Evolutionary conservation across 2,113 vertebrate genomes (phyloP).

Genomic region (Calyptomena viridis): DNA sequence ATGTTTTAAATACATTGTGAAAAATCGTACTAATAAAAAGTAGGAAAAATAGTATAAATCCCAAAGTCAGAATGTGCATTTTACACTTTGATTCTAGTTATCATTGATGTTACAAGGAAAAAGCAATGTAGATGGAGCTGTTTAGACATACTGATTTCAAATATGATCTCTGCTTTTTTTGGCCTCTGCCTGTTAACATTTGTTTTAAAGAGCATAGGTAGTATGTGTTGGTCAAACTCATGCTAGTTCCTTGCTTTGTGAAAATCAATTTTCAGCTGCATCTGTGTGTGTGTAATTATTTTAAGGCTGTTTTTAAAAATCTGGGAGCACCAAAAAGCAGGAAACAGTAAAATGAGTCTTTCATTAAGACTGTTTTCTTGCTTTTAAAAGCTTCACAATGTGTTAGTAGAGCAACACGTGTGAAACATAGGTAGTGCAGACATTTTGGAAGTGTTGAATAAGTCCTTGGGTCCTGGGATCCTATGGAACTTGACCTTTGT

Average conservation of each 20-base stretch:
- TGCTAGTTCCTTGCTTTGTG: not conserved
- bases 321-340: not conserved
- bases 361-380: not conserved
- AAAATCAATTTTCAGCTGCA: not conserved
- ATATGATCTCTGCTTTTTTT: not conserved
- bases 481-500: not conserved
- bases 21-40: not conserved
- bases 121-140: not conserved
- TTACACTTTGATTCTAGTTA: not conserved
- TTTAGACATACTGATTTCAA: not conserved
- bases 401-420: not conserved
- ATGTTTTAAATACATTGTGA: not conserved
- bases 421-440: not conserved
- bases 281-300: not conserved
- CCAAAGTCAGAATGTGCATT: not conserved
- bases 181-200: fast-evolving
- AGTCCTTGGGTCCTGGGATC: not conserved
- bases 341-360: not conserved
- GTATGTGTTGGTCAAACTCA: not conserved
- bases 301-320: not conserved
- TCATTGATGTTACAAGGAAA: not conserved
- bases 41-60: not conserved
- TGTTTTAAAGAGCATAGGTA: not conserved
- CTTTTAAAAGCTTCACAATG: not conserved
- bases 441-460: not conserved